Base-by-base conservation (phyloP, 2,888 invertebrate genomes). In the Frankliniella intonsa region DNA sequence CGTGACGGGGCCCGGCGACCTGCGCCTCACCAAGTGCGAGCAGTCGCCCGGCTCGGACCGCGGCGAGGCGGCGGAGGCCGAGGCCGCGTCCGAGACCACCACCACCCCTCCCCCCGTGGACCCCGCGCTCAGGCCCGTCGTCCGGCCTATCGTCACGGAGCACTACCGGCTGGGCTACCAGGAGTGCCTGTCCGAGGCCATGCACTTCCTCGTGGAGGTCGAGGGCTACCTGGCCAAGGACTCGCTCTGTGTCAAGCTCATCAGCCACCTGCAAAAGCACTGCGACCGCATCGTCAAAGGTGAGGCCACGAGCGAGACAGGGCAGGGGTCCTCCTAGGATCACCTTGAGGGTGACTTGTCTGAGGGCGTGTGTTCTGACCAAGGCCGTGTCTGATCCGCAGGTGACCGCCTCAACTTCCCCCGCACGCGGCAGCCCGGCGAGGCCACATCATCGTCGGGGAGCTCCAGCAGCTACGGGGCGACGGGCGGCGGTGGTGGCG, bases 121-220 rank as follows among this genome's bases (percentile, higher is more conserved):
- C 25, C 25, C 69, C 22, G 25, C 22, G 11, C 9, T 76, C 22
- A 11, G 25, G 25, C 69, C 69, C 69, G 69, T 76, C 10, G 69
- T 76, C 22, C 22, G 69, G 25, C 81, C 81, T 27, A 83, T 82
- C 51, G 80, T 83, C 17, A 83, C 88, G 9, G 90, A 91, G 81
- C 90, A 92, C 84, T 96, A 93, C 88, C 91, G 94, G 82, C 91
- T 95, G 25, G 98, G 98, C 3, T 98, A 94, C 89, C 95, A 95
- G 87, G 97, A 97, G 88, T 97, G 97, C 85, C 92, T 95, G 87
- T 93, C 94, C 82, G 97, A 98, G 88, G 93, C 95, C 0, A 93
- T 97, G 89, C 92, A 96, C 85, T 98, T 95, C 88, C 92, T 98
- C 81, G 94, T 95, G 38, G 97, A 97, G 86, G 92, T 93, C 12